Evolutionary conservation across 2,113 vertebrate species (phyloP), one percentile per base, ranked within the genome.

Genomic region (Ictalurus punctatus): DNA sequence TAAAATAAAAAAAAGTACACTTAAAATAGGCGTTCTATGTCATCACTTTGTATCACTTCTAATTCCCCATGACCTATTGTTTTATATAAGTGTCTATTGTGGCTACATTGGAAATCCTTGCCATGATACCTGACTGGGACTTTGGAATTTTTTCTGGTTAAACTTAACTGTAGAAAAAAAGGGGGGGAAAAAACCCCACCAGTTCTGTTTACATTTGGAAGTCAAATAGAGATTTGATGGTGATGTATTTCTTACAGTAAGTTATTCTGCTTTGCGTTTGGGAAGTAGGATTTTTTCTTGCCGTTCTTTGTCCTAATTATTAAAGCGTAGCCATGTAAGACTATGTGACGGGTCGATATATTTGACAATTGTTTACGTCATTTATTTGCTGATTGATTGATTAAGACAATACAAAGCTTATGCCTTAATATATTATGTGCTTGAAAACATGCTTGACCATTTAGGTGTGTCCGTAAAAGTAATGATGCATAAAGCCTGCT

Each of bases 401-500:
- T 80, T 56, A 30, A 80, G 48, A 54, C 25, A 8, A 48, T 80
- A 30, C 2, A n/a, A 56, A 56, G 52, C 6, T 56, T 80, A 80
- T 56, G 16, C n/a, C 27, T 19, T 30, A 56, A 5, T 17, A 30
- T 56, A 4, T 81, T 30, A 34, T 16, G 6, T 81, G n/a, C 27
- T 81, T 1, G 2, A 56, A 58, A 56, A 81, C 48, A 78, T 84
- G 54, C 37, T 8, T 71, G 34, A 37, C 2, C 74, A 81, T 6
- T 74, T 19, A 74, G 79, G 85, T 74, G 74, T 85, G 74, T 73
- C 82, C 83, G 79, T 30, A 86, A 48, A 88, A 78, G 9, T 78
- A 83, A 44, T 78, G 54, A 58, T 34, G 87, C 80, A n/a, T 86
- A 86, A 1, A 58, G 65, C 88, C 88, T 86, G 73, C 30, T 78